Evolutionary conservation across 2,888 invertebrate genomes (phyloP), one percentile per base, ranked within the genome.

Genomic region (Lycophotia porphyrea): DNA sequence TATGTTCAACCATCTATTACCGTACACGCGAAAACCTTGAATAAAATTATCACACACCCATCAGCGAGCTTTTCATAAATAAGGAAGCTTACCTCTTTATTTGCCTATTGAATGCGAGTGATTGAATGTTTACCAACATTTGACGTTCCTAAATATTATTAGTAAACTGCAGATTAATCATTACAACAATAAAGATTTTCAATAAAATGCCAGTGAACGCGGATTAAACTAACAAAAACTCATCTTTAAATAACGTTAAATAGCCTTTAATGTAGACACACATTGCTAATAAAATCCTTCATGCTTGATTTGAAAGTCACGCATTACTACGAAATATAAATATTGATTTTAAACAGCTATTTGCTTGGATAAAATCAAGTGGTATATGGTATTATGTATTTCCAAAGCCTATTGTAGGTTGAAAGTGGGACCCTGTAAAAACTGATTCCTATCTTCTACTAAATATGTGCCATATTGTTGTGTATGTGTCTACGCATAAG

Each of bases 401-500:
- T 55, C 2, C 9, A 58, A 24, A 44, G 9, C 42, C 13, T 31
- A 77, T 36, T 75, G 74, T 52, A 42, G 27, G 42, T 9, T 36
- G 5, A 69, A 76, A 76, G n/a, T 44, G 21, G 60, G 39, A 60
- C 44, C 21, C 7, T 27, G 66, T 63, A 39, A 66, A 66, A 42
- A 21, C 34, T 80, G 87, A 82, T 64, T 49, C n/a, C 72, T 80
- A 86, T 89, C 86, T 79, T 68, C 79, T 85, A 86, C 76, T 84
- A 85, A 78, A 87, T 84, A 39, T 76, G 92, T 93, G 92, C 93
- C 91, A 90, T 87, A 87, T 84, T 87, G 84, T 84, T 68, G 63
- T 81, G 75, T 87, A n/a, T 76, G 85, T 82, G 88, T 89, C 85
- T 70, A 80, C 91, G 88, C 91, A 91, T 92, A 93, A 92, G 94